phyloP scores from a whole-genome alignment of 2,888 invertebrate genomes.

The Lutraria lutraria region DNA sequence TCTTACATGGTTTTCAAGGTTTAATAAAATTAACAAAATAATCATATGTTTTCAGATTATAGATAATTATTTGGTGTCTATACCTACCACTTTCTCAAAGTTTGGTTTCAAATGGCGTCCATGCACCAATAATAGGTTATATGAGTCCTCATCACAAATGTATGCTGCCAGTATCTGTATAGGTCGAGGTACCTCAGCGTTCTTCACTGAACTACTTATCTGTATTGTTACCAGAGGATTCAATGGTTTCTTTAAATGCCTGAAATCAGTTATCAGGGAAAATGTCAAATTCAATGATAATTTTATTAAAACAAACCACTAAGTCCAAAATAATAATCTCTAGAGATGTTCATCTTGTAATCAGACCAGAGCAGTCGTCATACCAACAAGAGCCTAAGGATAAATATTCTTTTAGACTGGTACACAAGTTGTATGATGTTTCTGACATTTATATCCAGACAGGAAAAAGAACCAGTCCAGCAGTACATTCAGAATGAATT shows the following conservation, averaged over 20 bases:
- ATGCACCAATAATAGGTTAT: constrained; percentile 89
- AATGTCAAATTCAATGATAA: background rate
- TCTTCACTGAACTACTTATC: constrained; percentile 75
- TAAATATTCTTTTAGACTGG: too few relatives aligned
- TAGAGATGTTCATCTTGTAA: too few relatives aligned
- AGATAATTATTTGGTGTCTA: background rate
- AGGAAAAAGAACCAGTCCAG: constrained; percentile 10
- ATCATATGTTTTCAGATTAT: too few relatives aligned
- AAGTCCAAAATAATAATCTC: too few relatives aligned
- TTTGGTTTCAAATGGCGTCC: constrained; percentile 89
- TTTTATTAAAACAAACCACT: background rate
- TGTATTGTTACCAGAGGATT: constrained; percentile 81
- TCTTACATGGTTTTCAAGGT: too few relatives aligned
- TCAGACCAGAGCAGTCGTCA: too few relatives aligned
- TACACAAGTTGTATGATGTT: background rate
- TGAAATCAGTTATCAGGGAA: constrained; percentile 63
- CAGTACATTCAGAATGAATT: constrained; percentile 22
- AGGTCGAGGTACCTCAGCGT: constrained; percentile 71
- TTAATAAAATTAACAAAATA: too few relatives aligned
- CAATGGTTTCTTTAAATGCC: constrained; percentile 83
- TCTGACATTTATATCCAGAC: constrained; percentile 25
- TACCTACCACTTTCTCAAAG: constrained; percentile 89
- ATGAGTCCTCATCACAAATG: constrained; percentile 78
- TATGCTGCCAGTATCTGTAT: constrained; percentile 80
- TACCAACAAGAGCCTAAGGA: too few relatives aligned